A percentile compares a stretch with the other conserved stretches of the same genome.
Evolutionary conservation across 1,140 invertebrate species (phyloP).

Genomic region (Zaprionus ornatus): DNA sequence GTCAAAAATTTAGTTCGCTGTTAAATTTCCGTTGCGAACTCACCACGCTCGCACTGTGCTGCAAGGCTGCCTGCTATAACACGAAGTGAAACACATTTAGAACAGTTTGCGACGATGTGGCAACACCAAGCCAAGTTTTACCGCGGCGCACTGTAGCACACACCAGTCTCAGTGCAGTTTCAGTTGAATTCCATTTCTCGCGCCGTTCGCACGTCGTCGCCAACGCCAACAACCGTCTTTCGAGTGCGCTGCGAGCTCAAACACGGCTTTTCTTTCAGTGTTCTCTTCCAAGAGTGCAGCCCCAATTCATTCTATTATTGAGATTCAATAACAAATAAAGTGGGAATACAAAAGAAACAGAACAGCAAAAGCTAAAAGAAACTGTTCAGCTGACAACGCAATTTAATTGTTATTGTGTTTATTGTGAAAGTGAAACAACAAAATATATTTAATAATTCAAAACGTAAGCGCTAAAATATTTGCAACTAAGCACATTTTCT

Average conservation of each 20-base stretch:
- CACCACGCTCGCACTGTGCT: background rate
- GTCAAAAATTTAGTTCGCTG: background rate
- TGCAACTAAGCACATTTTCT: background rate
- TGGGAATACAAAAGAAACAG: slow-evolving; percentile 6
- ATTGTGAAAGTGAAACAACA: slow-evolving; percentile 3
- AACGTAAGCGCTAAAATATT: slow-evolving; percentile 56
- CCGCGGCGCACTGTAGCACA: background rate
- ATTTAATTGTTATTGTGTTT: slow-evolving; percentile 22
- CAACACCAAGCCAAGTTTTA: slow-evolving; percentile 10
- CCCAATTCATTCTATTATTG: slow-evolving; percentile 6
- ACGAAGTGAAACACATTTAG: background rate
- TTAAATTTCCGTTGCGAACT: background rate
- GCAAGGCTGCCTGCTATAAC: background rate
- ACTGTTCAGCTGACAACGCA: slow-evolving; percentile 53
- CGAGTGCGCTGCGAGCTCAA: slow-evolving; percentile 13
- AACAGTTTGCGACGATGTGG: slow-evolving; percentile 24
- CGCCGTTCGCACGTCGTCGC: slow-evolving; percentile 7
- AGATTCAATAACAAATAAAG: slow-evolving; percentile 21
- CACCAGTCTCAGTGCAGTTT: background rate
- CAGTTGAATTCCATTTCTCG: background rate
- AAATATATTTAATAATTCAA: slow-evolving; percentile 5
- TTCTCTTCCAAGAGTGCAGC: background rate
- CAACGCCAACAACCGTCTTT: slow-evolving; percentile 20
- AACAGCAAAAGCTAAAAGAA: slow-evolving; percentile 35
- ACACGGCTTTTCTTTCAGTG: background rate